Evolutionary conservation across 2,888 invertebrate species (phyloP).

Genomic region (Marronus borbonicus): DNA sequence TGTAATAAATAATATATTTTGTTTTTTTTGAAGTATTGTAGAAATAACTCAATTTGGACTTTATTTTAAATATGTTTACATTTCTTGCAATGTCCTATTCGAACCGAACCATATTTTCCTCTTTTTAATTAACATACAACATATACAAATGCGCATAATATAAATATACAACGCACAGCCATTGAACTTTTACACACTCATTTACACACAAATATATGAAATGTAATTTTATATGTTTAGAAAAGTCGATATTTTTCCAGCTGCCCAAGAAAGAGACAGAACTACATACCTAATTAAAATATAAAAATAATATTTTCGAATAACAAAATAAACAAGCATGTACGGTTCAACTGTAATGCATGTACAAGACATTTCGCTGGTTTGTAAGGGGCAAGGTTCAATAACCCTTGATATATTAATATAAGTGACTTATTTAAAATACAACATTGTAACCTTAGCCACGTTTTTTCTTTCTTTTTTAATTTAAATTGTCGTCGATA

Average conservation of each 20-base stretch:
- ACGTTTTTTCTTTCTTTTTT: too few relatives aligned
- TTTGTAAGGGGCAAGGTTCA: too few relatives aligned
- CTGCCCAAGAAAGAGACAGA: neutral
- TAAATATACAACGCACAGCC: neutral
- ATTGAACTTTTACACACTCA: neutral
- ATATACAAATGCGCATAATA: neutral
- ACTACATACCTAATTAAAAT: constrained; percentile 21
- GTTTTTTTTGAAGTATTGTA: too few relatives aligned
- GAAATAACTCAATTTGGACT: too few relatives aligned
- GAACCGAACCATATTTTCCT: neutral
- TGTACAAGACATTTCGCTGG: neutral
- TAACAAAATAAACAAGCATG: constrained; percentile 24
- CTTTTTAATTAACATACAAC: neutral
- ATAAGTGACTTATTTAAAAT: too few relatives aligned
- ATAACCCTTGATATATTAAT: too few relatives aligned
- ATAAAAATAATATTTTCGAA: constrained; percentile 12
- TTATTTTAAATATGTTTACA: neutral
- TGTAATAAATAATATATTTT: too few relatives aligned
- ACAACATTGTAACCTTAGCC: too few relatives aligned
- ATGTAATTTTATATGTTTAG: too few relatives aligned
- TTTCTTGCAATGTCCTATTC: neutral
- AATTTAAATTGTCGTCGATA: too few relatives aligned
- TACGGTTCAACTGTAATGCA: neutral
- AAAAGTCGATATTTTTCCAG: constrained; percentile 12
- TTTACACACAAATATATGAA: too few relatives aligned